Conservation (phyloP, 2,113 vertebrate genomes). For the Anser brachyrhynchus region DNA sequence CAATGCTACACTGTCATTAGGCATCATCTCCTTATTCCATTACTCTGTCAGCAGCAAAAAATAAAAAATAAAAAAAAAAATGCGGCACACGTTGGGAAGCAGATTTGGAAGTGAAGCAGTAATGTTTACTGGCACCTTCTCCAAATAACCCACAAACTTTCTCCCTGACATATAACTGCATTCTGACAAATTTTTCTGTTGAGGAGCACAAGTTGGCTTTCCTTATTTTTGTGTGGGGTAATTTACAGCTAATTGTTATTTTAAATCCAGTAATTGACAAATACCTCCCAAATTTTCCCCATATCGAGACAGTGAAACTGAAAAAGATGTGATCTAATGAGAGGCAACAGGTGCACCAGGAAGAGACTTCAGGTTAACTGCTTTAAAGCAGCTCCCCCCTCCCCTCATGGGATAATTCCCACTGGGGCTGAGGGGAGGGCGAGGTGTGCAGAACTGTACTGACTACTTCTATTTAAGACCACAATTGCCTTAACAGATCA, state of each 20-base stretch:
- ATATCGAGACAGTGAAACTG: accelerated
- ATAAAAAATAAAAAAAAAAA: not conserved
- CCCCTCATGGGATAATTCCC: accelerated
- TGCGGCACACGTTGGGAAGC: not conserved
- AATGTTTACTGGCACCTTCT: not conserved
- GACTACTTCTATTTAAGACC: not conserved
- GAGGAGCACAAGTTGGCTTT: not conserved
- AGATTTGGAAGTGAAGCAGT: not conserved
- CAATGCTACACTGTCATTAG: not conserved
- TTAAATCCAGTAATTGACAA: not conserved
- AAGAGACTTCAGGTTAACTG: accelerated
- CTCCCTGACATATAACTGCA: not conserved
- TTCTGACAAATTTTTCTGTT: not conserved
- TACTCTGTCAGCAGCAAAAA: not conserved
- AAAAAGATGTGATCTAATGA: accelerated
- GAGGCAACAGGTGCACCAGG: not conserved
- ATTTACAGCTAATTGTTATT: no score
- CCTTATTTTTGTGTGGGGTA: not conserved
- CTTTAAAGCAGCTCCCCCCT: accelerated
- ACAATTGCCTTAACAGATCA: not conserved
- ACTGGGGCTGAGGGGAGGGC: accelerated
- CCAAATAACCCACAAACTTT: not conserved
- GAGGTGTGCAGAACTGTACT: not conserved
- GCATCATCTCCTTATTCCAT: not conserved
- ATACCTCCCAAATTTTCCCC: not conserved